phyloP scores from a whole-genome alignment of 2,888 invertebrate genomes.

The Lamellibrachia satsuma region DNA sequence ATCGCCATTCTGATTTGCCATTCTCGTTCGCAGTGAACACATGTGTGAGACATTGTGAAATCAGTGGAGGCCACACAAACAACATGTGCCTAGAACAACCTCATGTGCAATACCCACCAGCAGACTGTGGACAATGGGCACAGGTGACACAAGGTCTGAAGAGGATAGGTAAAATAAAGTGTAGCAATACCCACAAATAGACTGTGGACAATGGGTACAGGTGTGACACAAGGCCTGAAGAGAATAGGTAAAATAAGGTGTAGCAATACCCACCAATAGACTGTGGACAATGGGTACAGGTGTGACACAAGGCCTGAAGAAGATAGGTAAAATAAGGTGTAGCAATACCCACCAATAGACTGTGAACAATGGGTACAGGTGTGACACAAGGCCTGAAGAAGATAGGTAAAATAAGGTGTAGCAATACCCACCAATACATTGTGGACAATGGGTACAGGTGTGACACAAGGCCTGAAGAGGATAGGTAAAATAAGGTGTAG shows the following conservation, averaged over 20 bases:
- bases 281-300: slow-evolving; percentile 69
- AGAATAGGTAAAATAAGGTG: background rate
- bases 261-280: slow-evolving; percentile 68
- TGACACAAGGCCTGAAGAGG: background rate
- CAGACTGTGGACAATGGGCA: too few relatives aligned
- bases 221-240: slow-evolving; percentile 75
- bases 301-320: background rate
- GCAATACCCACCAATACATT: too few relatives aligned
- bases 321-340: background rate
- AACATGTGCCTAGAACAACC: too few relatives aligned
- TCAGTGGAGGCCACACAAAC: too few relatives aligned
- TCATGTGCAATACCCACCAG: too few relatives aligned
- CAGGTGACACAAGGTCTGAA: too few relatives aligned
- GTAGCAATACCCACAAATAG: slow-evolving; percentile 76
- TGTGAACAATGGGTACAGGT: slow-evolving; percentile 95
- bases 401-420: background rate
- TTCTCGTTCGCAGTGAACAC: too few relatives aligned
- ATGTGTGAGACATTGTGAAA: too few relatives aligned
- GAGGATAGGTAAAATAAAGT: background rate
- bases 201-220: slow-evolving; percentile 95
- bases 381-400: slow-evolving; percentile 80
- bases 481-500: background rate
- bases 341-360: slow-evolving; percentile 77
- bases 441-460: too few relatives aligned
- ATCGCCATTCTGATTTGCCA: too few relatives aligned